phyloP scores from a whole-genome alignment of 2,113 vertebrate species.

The Antidorcas marsupialis region DNA sequence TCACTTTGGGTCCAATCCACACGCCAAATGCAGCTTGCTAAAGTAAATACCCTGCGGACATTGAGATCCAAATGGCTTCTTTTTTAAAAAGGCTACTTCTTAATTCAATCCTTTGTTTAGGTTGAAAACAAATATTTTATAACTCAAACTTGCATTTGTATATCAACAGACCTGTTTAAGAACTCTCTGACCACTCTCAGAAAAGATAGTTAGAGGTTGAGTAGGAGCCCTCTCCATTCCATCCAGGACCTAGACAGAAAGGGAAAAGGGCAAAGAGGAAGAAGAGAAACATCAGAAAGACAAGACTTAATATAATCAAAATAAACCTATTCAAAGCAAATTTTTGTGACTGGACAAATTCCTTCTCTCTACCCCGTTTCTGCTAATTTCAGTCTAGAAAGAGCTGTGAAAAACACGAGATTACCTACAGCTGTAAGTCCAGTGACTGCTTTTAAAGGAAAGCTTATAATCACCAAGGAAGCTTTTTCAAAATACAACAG shows the following conservation, averaged over 20 bases:
- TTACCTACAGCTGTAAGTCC: not conserved
- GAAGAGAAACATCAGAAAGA: conserved; percentile 56
- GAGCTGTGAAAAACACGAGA: conserved; percentile 7
- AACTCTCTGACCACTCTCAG: conserved; percentile 66
- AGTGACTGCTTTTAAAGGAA: conserved; percentile 1
- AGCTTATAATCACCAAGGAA: conserved; percentile 24
- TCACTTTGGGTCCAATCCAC: not conserved
- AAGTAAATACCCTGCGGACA: not conserved
- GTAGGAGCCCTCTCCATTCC: conserved; percentile 65
- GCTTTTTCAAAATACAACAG: conserved; percentile 27
- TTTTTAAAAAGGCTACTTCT: conserved; percentile 13
- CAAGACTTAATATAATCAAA: conserved; percentile 18
- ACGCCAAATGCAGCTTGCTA: not conserved
- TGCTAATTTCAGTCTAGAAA: conserved; percentile 34
- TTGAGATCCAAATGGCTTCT: not conserved
- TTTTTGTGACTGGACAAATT: conserved; percentile 14
- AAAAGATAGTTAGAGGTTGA: conserved; percentile 53
- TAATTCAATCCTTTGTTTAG: conserved; percentile 24
- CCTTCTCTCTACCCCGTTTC: conserved; percentile 4
- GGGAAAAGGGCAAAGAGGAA: conserved; percentile 52
- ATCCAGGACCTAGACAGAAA: conserved; percentile 68
- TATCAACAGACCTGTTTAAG: conserved; percentile 68
- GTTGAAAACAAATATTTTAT: conserved; percentile 27
- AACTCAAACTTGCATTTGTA: conserved; percentile 33
- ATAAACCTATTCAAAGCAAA: conserved; percentile 31